Base-by-base conservation (phyloP, 1,140 invertebrate species). In the Brachionus plicatilis region DNA sequence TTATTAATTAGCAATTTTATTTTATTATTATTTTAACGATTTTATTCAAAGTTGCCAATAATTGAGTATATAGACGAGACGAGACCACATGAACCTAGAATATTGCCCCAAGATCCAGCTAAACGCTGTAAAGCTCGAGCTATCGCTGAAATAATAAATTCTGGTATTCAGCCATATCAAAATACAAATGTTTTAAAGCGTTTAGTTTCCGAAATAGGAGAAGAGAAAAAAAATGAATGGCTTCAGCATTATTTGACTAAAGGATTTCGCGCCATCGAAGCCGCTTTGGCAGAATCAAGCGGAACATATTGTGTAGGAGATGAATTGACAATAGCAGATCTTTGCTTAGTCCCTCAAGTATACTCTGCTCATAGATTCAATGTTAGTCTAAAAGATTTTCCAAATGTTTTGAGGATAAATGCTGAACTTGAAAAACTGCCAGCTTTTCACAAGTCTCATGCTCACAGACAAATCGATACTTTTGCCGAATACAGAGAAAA, bases 271-370 rank as follows among this genome's bases (percentile, higher is more conserved):
- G 95, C 94, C 50, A 92, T 98, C 3, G 97, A 99, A 90, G 94
- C 94, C 88, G 89, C 96, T 9, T 88, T 99, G 7, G 92, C 93
- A 7, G 91, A 93, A 12, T 94, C 92, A 80, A 93, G 94, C 70
- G 96, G 96, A 14, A 95, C 96, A 88, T 99, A 96, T 88, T 96
- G 95, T 88, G 93, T 97, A 1, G 96, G 96, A 1, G 95, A 99
- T 90, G 92, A 94, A 86, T 93, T 98, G 41, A 95, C 96, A 0
- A 90, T 98, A 87, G 96, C 96, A 27, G 97, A 99, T 89, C 95
- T 95, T 86, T 98, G 95, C 88, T 91, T 98, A 27, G 94, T 98
- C 56, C 96, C 96, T 72, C 96, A 98, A 91, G 94, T 96, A 60
- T 95, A 84, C 27, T 53, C 60, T 37, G 83, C 83, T 2, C 12